These are phyloP conservation scores for Chrysina gloriosa DNA, from an alignment of 2,888 invertebrate species.

Conservation along the genomic window DNA sequence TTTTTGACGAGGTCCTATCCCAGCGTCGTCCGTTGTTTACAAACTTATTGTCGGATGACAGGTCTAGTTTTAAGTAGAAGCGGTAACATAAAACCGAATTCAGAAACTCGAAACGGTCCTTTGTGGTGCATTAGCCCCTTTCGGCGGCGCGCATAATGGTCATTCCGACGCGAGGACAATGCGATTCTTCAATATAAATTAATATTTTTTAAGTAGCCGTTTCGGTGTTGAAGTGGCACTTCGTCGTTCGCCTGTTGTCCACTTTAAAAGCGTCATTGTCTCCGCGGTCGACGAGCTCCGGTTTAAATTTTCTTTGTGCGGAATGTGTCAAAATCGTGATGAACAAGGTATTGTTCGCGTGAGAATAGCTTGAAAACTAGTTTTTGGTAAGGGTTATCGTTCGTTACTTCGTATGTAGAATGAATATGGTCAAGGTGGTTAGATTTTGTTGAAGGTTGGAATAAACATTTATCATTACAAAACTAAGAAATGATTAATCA, in stretches of 20 bases:
- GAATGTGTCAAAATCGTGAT: neutral
- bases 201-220: conserved; percentile 37
- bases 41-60: conserved; percentile 50
- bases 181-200: conserved; percentile 32
- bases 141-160: conserved; percentile 27
- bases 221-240: conserved; percentile 33
- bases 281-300: neutral
- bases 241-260: neutral
- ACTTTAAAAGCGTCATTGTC: neutral
- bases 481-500: no score
- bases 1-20: conserved; percentile 12
- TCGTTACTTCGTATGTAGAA: no score
- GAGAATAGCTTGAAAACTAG: conserved; percentile 2
- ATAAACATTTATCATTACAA: no score
- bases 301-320: neutral
- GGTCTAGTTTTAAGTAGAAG: conserved; percentile 46
- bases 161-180: neutral
- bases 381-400: neutral
- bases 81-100: conserved; percentile 36
- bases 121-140: conserved; percentile 35
- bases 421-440: no score
- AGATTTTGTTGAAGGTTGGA: no score
- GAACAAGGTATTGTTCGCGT: conserved; percentile 5
- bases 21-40: conserved; percentile 50
- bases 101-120: conserved; percentile 35